Evolutionary conservation across 2,113 vertebrate genomes (phyloP).

Genomic region (Setophaga kirtlandii): DNA sequence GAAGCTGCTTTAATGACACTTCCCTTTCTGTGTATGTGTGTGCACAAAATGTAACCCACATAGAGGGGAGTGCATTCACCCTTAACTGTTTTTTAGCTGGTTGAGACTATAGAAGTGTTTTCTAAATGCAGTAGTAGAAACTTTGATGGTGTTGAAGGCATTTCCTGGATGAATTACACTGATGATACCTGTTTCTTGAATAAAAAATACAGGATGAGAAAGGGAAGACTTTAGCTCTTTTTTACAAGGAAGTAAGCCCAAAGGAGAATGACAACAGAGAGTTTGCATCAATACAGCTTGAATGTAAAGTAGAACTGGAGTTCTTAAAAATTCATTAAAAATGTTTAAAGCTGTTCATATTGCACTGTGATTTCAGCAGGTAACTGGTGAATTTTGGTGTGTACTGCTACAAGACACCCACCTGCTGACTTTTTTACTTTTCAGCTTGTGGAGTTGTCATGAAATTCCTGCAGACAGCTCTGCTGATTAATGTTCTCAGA

Average conservation of each 20-base stretch:
- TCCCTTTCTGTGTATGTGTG: background rate
- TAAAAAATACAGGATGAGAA: background rate
- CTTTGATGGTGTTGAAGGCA: background rate
- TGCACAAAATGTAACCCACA: background rate
- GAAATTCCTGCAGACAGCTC: background rate
- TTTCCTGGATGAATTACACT: background rate
- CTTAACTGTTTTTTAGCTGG: background rate
- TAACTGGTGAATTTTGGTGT: background rate
- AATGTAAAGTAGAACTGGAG: background rate
- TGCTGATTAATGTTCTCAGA: rapidly evolving
- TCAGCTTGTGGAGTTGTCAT: background rate
- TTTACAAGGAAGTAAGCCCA: background rate
- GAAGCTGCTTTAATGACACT: conserved; percentile 1
- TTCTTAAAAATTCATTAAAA: background rate
- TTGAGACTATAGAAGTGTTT: background rate
- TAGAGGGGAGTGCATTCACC: background rate
- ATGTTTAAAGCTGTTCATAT: background rate
- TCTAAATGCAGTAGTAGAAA: background rate
- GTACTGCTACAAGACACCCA: background rate
- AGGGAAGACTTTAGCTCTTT: background rate
- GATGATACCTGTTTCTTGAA: background rate
- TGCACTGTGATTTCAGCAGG: background rate
- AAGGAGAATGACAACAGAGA: background rate
- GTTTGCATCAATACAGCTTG: background rate
- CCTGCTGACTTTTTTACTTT: background rate